Percentiles rank a stretch among this genome's conserved stretches.
These are phyloP conservation scores for Prosopocoilus inquinatus DNA, from an alignment of 2,888 invertebrate genomes.

Conservation along the genomic window DNA sequence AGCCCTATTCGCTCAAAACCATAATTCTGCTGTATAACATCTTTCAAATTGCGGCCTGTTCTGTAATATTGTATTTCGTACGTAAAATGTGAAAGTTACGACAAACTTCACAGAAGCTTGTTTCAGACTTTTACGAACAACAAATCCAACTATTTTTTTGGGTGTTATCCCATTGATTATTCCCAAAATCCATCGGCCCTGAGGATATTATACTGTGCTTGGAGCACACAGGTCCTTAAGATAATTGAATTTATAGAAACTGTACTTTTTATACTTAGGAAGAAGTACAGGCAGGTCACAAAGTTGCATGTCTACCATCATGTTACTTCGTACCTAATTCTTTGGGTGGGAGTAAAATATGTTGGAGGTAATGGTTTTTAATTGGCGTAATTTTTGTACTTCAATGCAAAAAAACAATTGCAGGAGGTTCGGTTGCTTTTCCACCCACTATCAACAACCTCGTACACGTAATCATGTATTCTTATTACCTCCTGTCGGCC, in stretches of 20 bases:
- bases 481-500: constrained; percentile 67
- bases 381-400: too few species aligned
- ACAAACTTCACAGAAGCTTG: too few species aligned
- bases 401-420: constrained; percentile 38
- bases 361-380: constrained; percentile 58
- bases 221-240: constrained; percentile 66
- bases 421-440: constrained; percentile 64
- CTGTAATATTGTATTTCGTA: too few species aligned
- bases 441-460: constrained; percentile 64
- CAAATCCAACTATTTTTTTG: too few species aligned
- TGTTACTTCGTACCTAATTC: constrained; percentile 57
- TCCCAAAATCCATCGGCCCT: constrained; percentile 58
- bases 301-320: constrained; percentile 76
- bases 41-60: too few species aligned
- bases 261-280: constrained; percentile 67
- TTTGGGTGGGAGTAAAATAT: constrained; percentile 63
- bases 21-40: too few species aligned
- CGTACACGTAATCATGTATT: constrained; percentile 76
- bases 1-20: too few species aligned
- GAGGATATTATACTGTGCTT: constrained; percentile 41
- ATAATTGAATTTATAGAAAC: constrained; percentile 68
- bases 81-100: too few species aligned
- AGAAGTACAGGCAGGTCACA: constrained; percentile 69
- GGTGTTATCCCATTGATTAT: constrained; percentile 56
- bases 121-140: too few species aligned